A percentile compares a stretch with the other conserved stretches of the same genome.
Conservation (phyloP, 2,888 invertebrate species). For the Parascotia fuliginaria region DNA sequence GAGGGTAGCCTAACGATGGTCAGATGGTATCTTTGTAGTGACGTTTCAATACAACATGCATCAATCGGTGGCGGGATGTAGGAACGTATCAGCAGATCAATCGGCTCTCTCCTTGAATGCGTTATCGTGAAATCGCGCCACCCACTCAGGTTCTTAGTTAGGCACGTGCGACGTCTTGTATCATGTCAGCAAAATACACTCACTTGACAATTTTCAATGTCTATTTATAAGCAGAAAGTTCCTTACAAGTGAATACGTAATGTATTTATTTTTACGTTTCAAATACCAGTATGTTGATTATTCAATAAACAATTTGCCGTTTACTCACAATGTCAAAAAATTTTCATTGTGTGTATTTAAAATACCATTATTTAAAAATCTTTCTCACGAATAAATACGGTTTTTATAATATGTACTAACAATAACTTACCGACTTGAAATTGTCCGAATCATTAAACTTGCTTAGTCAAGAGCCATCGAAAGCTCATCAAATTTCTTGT, state of each 20-base stretch:
- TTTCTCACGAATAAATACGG: conserved; percentile 19
- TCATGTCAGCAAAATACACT: conserved; percentile 14
- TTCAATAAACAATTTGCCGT: conserved; percentile 47
- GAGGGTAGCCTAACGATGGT: conserved; percentile 72
- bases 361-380: no score
- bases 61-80: conserved; percentile 62
- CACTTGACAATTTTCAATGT: conserved; percentile 10
- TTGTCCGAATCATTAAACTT: conserved; percentile 29
- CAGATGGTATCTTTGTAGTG: conserved; percentile 75
- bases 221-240: conserved; percentile 9
- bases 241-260: background rate
- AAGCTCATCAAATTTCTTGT: conserved; percentile 52
- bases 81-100: conserved; percentile 63
- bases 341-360: no score
- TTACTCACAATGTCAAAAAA: conserved; percentile 46
- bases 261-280: no score
- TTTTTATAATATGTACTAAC: conserved; percentile 18
- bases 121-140: conserved; percentile 57
- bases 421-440: conserved; percentile 21
- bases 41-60: conserved; percentile 83
- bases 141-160: conserved; percentile 48
- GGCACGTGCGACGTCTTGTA: conserved; percentile 45
- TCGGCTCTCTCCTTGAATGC: conserved; percentile 46
- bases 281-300: conserved; percentile 63
- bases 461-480: conserved; percentile 46